Percentiles rank a stretch among this genome's conserved stretches.
These are phyloP conservation scores for Dromaius novaehollandiae DNA, from an alignment of 2,113 vertebrate species.

Conservation along the genomic window DNA sequence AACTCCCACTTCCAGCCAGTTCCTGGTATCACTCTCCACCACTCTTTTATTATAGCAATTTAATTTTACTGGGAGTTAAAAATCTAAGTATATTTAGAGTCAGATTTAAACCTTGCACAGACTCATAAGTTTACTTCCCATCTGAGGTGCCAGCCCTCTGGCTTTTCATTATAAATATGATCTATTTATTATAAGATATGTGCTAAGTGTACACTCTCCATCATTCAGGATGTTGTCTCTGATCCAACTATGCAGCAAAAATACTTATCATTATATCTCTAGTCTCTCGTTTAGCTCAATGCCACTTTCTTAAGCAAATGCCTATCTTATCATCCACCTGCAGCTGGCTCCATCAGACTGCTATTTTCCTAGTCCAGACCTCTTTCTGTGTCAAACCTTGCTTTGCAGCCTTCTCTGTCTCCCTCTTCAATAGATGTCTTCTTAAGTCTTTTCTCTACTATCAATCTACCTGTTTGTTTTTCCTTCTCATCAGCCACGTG, in stretches of 20 bases:
- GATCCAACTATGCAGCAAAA: not conserved
- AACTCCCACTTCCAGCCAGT: not conserved
- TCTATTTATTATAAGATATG: not conserved
- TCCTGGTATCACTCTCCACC: not conserved
- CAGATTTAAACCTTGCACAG: not conserved
- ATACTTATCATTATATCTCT: not conserved
- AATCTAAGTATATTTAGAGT: not conserved
- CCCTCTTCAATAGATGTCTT: not conserved
- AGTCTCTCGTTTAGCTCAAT: not conserved
- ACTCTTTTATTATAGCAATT: not conserved
- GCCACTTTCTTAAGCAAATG: not conserved
- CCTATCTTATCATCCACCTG: not conserved
- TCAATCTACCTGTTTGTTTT: not conserved
- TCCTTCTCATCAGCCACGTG: not conserved
- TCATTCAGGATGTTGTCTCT: not conserved
- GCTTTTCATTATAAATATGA: not conserved
- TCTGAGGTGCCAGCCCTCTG: not conserved
- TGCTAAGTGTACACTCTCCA: not conserved
- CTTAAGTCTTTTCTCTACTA: not conserved
- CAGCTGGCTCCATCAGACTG: not conserved
- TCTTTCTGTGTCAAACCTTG: not conserved
- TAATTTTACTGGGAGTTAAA: conserved; percentile 21
- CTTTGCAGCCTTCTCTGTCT: not conserved
- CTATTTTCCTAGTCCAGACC: not conserved
- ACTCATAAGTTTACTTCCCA: not conserved